Base-by-base conservation (phyloP, 2,888 invertebrate species). In the Eupithecia subumbrata region DNA sequence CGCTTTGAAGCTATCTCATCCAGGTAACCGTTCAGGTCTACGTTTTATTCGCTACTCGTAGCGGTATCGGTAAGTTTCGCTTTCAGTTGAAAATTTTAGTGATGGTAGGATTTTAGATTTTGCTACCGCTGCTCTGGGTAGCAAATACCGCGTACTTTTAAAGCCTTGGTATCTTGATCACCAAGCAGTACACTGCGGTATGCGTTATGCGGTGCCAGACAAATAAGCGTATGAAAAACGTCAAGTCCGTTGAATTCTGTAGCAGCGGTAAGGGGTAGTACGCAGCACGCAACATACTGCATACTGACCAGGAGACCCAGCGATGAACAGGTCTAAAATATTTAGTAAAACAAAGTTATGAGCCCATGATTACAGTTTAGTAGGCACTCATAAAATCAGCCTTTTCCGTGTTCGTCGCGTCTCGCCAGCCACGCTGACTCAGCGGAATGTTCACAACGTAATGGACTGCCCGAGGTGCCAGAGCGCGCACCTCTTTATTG, bases 401-500 rank as follows among this genome's bases (percentile, higher is more conserved):
- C 30, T 34, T 64, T 64, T 34, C 64, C 34, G 64, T 64, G 64
- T 63, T 16, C 14, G 22, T 22, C 22, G 22, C 60, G 63, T 64
- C 34, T 64, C 18, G 34, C 30, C 64, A 34, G 64, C 34, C 37
- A 34, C n/a, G 66, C 45, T 72, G 72, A 72, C 71, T 70, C 60
- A 74, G 71, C 78, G 71, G 67, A 76, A 76, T 71, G 30, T 18
- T n/a, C 34, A 52, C 18, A 68, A 68, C 76, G 56, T 79, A 79
- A 79, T 79, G 76, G 76, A 69, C 79, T 77, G 77, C 71, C 79
- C 69, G 73, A 76, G 74, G 77, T 77, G 77, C 71, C 79, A 64
- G 73, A 76, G 74, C 72, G 69, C 12, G 60, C 56, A 69, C 71
- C 74, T 69, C 67, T 71, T 73, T 70, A 75, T 71, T 73, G 60